A percentile compares a stretch with the other conserved stretches of the same genome.
phyloP scores from a whole-genome alignment of 30 jellyfish, hydroid and myxozoan genomes.

The Cassiopea andromeda region DNA sequence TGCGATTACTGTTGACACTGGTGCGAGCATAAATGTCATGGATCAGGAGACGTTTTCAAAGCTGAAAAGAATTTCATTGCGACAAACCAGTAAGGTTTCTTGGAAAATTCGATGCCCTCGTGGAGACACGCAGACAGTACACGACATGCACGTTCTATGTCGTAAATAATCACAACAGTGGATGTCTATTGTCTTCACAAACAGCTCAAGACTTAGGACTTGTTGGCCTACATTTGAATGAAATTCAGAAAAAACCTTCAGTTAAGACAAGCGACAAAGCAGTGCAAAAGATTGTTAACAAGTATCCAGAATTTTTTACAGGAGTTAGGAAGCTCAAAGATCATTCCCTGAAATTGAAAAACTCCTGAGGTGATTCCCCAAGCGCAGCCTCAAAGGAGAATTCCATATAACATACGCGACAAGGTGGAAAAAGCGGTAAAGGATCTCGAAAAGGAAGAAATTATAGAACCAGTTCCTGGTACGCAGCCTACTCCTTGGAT shows the following conservation, averaged over 20 bases:
- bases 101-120: constrained; percentile 35
- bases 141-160: constrained; percentile 47
- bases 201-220: constrained; percentile 45
- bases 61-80: constrained; percentile 16
- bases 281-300: background rate
- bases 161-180: constrained; percentile 21
- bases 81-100: constrained; percentile 24
- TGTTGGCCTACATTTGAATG: constrained; percentile 23
- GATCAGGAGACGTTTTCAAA: constrained; percentile 19
- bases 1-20: constrained; percentile 34
- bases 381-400: constrained; percentile 48
- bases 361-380: constrained; percentile 11
- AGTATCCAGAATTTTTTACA: constrained; percentile 21
- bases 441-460: constrained; percentile 54
- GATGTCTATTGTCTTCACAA: constrained; percentile 13
- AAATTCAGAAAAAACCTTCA: background rate
- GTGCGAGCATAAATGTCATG: constrained; percentile 49
- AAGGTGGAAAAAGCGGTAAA: constrained; percentile 45
- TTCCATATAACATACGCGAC: constrained; percentile 69
- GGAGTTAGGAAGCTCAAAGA: constrained; percentile 34
- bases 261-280: constrained; percentile 16
- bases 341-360: background rate
- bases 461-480: constrained; percentile 56
- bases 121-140: constrained; percentile 13
- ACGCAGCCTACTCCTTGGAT: constrained; percentile 67